Evolutionary conservation across 2,888 invertebrate species (phyloP).

Genomic region (Mactromeris polynyma): DNA sequence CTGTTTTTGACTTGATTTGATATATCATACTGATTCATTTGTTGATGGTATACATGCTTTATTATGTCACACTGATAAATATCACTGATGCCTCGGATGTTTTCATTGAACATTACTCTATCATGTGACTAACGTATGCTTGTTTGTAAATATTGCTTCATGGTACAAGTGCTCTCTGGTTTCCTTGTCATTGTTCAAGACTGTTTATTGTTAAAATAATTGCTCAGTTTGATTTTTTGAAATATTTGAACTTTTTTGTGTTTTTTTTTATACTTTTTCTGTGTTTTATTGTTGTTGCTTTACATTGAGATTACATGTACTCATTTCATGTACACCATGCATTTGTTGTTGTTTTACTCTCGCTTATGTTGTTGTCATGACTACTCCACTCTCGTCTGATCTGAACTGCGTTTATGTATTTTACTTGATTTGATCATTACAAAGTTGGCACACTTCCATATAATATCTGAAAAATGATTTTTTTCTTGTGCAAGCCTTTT

Average conservation of each 20-base stretch:
- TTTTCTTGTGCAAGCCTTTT: not conserved
- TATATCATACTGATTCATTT: too few relatives aligned
- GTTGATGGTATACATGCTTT: too few relatives aligned
- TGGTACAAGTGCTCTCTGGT: not conserved
- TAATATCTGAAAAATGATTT: not conserved
- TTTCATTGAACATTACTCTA: too few relatives aligned
- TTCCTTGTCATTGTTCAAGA: slow-evolving; percentile 1
- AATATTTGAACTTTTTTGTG: not conserved
- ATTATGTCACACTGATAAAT: too few relatives aligned
- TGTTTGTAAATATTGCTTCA: not conserved
- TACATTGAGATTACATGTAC: not conserved
- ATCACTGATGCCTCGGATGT: too few relatives aligned
- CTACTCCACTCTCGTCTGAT: too few relatives aligned
- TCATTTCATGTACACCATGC: not conserved
- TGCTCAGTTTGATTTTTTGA: not conserved
- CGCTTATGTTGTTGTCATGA: not conserved
- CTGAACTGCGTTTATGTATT: not conserved
- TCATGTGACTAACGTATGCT: too few relatives aligned
- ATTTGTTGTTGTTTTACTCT: not conserved
- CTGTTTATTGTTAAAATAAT: not conserved
- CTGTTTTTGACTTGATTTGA: too few relatives aligned
- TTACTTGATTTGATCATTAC: not conserved
- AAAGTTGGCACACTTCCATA: not conserved
- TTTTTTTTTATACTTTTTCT: not conserved
- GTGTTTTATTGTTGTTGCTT: not conserved